Percentiles rank a stretch among this genome's conserved stretches.
phyloP scores from a whole-genome alignment of 2,797 vertebrate genomes.

The Austrolebias charrua region DNA sequence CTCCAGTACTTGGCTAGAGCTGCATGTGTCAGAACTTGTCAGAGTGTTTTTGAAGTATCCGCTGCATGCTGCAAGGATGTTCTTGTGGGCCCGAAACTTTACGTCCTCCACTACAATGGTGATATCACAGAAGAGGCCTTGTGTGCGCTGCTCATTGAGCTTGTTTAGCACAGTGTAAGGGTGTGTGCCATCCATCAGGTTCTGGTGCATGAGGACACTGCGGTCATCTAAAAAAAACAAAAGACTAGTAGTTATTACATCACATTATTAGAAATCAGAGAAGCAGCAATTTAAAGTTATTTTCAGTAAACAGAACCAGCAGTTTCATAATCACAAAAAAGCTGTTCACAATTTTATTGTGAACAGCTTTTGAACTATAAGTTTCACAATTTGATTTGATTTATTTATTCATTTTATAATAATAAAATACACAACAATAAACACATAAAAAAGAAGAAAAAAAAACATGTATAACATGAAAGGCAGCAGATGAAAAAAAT shows the following conservation, averaged over 20 bases:
- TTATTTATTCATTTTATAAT: too few relatives aligned
- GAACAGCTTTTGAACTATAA: too few relatives aligned
- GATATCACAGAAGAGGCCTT: slow-evolving; percentile 94
- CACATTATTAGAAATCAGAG: slow-evolving; percentile 1
- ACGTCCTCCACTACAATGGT: slow-evolving; percentile 98
- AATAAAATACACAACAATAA: too few relatives aligned
- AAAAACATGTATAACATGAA: too few relatives aligned
- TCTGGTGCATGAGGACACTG: slow-evolving; percentile 86
- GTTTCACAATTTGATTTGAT: too few relatives aligned
- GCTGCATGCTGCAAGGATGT: slow-evolving; percentile 95
- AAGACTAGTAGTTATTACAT: slow-evolving; percentile 10
- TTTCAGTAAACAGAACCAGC: background rate
- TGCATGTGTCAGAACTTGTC: slow-evolving; percentile 84
- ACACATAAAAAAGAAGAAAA: too few relatives aligned
- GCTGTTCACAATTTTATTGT: too few relatives aligned
- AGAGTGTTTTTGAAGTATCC: slow-evolving; percentile 95
- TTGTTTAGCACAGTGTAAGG: slow-evolving; percentile 89
- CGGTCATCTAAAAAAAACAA: slow-evolving; percentile 85
- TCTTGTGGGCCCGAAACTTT: slow-evolving; percentile 97
- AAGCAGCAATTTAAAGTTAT: background rate
- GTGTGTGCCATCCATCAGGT: slow-evolving; percentile 91
- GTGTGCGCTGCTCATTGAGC: slow-evolving; percentile 94
- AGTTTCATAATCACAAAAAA: too few relatives aligned
- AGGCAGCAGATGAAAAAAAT: too few relatives aligned
- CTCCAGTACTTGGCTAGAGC: slow-evolving; percentile 91